Evolutionary conservation across 23 tunicate species (phyloP).

Genomic region (Phallusia fumigata): DNA sequence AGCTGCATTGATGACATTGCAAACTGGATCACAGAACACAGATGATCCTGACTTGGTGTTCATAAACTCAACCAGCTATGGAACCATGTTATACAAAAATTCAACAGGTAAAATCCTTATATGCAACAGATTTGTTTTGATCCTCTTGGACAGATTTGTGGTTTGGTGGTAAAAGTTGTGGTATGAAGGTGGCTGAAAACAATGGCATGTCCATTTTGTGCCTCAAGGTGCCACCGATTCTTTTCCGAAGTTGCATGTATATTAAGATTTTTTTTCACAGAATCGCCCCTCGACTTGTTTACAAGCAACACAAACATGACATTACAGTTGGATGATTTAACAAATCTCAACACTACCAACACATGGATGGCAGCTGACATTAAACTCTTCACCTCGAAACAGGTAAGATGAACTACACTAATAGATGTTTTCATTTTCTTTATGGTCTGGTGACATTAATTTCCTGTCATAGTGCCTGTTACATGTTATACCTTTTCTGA

Average conservation of each 20-base stretch:
- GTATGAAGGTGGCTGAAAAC: too few species aligned
- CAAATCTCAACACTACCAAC: background rate
- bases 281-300: background rate
- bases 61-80: constrained; percentile 18
- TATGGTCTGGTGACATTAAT: too few species aligned
- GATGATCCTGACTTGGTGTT: constrained; percentile 19
- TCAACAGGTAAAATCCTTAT: constrained; percentile 39
- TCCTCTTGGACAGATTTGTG: background rate
- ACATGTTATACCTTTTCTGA: too few species aligned
- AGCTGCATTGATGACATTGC: constrained; percentile 39
- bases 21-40: constrained; percentile 5
- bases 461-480: too few species aligned
- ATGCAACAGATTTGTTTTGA: background rate
- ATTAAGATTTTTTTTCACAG: too few species aligned
- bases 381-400: constrained; percentile 2
- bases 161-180: too few species aligned
- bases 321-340: background rate
- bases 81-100: constrained; percentile 57
- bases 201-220: too few species aligned
- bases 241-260: too few species aligned
- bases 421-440: too few species aligned
- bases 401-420: constrained; percentile 6
- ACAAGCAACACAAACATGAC: background rate
- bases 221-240: too few species aligned
- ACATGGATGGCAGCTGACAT: constrained; percentile 28